phyloP scores from a whole-genome alignment of 2,888 invertebrate species.

The Chironomus tentans region DNA sequence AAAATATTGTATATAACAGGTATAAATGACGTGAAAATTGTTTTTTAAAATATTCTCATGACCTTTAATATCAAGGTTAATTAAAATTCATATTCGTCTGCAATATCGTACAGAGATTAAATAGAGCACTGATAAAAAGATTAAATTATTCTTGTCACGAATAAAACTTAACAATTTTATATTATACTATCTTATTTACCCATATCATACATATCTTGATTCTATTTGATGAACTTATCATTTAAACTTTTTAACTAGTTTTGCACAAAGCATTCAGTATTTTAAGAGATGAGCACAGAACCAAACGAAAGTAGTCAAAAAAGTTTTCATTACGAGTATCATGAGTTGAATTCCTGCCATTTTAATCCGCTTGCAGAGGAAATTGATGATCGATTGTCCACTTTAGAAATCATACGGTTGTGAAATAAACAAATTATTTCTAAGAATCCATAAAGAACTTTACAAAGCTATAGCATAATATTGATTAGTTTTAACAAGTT shows the following conservation, averaged over 20 bases:
- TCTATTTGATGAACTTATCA: too few species aligned
- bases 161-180: too few species aligned
- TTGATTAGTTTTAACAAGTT: too few species aligned
- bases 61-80: background rate
- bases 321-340: conserved; percentile 1
- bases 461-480: too few species aligned
- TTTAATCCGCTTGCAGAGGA: conserved; percentile 13
- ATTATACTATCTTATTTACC: background rate
- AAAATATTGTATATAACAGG: conserved; percentile 21
- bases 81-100: background rate
- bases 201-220: background rate
- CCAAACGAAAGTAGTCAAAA: too few species aligned
- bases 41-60: background rate
- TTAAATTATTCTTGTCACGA: too few species aligned
- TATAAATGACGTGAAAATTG: background rate
- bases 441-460: too few species aligned
- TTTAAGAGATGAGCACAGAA: background rate
- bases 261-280: too few species aligned
- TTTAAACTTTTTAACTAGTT: too few species aligned
- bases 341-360: conserved; percentile 9
- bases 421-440: background rate
- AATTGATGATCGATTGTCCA: background rate
- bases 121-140: too few species aligned
- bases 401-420: background rate
- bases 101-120: too few species aligned